These are phyloP conservation scores for Pheucticus melanocephalus DNA, from an alignment of 2,113 vertebrate genomes.

Conservation along the genomic window DNA sequence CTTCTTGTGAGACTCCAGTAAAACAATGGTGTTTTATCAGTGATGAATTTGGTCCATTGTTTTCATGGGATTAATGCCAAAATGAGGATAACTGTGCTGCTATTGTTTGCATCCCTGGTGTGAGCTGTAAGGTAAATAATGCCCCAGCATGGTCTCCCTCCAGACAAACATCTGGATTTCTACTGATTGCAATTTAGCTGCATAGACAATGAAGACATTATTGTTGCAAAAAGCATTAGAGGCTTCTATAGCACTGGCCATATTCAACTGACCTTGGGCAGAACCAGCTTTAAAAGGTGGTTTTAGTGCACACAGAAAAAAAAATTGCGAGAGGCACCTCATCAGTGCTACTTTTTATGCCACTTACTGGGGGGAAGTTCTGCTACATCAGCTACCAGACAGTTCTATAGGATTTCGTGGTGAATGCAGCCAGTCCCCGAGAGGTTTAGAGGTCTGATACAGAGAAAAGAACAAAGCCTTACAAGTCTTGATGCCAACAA, in stretches of 20 bases:
- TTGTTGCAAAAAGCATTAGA: slow-evolving; percentile 39
- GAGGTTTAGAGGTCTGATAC: neutral
- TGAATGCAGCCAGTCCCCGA: neutral
- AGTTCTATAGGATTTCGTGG: neutral
- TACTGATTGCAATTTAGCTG: slow-evolving; percentile 23
- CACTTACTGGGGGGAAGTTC: slow-evolving; percentile 11
- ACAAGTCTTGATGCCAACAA: neutral
- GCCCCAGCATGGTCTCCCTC: neutral
- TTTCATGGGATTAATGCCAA: neutral
- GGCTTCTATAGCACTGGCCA: neutral
- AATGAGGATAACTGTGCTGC: neutral
- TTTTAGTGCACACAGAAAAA: neutral
- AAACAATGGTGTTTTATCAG: neutral
- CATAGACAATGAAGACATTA: slow-evolving; percentile 47
- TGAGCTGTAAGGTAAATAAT: slow-evolving; percentile 16
- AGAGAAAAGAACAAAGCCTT: neutral
- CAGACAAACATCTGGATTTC: slow-evolving; percentile 42
- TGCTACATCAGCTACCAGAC: slow-evolving; percentile 38
- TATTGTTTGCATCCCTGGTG: neutral
- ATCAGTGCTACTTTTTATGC: neutral
- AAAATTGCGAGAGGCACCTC: neutral
- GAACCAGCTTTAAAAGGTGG: slow-evolving; percentile 28
- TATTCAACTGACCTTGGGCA: slow-evolving; percentile 31
- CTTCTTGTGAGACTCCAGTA: neutral
- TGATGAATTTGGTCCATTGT: neutral